These are phyloP conservation scores for Lasioglossum calceatum DNA, from an alignment of 2,888 invertebrate genomes.

Conservation along the genomic window DNA sequence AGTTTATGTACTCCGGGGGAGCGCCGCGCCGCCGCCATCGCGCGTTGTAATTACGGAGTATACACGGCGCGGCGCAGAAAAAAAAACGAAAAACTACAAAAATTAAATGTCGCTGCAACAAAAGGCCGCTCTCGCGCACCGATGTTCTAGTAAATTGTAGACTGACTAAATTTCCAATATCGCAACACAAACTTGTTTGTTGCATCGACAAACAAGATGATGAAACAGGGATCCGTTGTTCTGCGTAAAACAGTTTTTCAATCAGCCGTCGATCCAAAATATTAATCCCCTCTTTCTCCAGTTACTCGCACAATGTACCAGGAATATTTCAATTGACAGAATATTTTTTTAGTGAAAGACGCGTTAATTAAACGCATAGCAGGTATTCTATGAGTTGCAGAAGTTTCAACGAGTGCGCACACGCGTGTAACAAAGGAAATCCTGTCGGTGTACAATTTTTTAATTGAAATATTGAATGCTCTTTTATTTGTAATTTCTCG, in stretches of 20 bases:
- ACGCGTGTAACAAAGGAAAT: not conserved
- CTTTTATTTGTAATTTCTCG: not conserved
- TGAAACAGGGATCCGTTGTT: not conserved
- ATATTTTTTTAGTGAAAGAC: not conserved
- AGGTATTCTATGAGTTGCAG: not conserved
- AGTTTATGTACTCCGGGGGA: slow-evolving; percentile 27
- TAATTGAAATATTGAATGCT: not conserved
- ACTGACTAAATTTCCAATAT: not conserved
- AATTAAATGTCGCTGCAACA: not conserved
- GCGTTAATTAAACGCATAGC: not conserved
- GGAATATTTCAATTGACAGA: not conserved
- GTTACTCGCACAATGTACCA: not conserved
- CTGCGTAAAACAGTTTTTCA: not conserved
- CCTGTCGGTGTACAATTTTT: not conserved
- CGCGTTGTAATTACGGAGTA: slow-evolving; percentile 22
- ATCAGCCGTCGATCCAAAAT: not conserved
- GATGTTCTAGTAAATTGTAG: not conserved
- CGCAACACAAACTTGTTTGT: not conserved
- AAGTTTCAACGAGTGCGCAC: not conserved
- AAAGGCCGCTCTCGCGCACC: not conserved
- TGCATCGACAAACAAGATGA: not conserved
- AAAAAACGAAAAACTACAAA: not conserved
- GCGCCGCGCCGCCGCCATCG: not conserved
- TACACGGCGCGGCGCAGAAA: not conserved
- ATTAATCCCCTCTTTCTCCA: not conserved